Conservation (phyloP, 1,140 invertebrate genomes). For the Hesperophylax magnus region DNA sequence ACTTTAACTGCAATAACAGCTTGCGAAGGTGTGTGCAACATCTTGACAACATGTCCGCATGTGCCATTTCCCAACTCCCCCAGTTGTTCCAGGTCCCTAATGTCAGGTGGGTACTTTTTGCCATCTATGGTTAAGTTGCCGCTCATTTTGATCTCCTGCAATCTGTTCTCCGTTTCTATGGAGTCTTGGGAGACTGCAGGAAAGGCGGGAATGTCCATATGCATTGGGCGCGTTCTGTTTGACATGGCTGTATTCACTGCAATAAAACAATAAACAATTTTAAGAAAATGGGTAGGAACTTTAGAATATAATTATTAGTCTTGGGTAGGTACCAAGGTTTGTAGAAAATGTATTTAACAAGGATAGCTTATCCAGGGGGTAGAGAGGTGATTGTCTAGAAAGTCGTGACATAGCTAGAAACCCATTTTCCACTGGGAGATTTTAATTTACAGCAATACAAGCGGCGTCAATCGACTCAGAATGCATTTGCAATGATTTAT, state of each 20-base stretch:
- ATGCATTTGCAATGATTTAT: no score
- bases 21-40: slow-evolving; percentile 89
- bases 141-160: slow-evolving; percentile 86
- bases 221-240: slow-evolving; percentile 66
- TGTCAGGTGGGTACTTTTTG: slow-evolving; percentile 84
- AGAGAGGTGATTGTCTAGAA: no score
- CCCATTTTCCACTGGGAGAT: no score
- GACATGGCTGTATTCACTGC: slow-evolving; percentile 31
- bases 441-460: no score
- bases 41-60: slow-evolving; percentile 97
- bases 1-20: slow-evolving; percentile 96
- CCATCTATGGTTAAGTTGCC: slow-evolving; percentile 89
- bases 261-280: no score
- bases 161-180: slow-evolving; percentile 78
- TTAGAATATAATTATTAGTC: no score
- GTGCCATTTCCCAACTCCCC: slow-evolving; percentile 96
- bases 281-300: no score
- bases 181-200: slow-evolving; percentile 71
- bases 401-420: no score
- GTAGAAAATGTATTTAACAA: no score
- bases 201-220: slow-evolving; percentile 70
- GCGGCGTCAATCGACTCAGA: no score
- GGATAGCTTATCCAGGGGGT: no score
- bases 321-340: no score
- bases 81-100: slow-evolving; percentile 88